Percentiles rank a stretch among this genome's conserved stretches.
These are phyloP conservation scores for Drosophila rhopaloa DNA, from an alignment of 1,140 invertebrate species.

Conservation along the genomic window DNA sequence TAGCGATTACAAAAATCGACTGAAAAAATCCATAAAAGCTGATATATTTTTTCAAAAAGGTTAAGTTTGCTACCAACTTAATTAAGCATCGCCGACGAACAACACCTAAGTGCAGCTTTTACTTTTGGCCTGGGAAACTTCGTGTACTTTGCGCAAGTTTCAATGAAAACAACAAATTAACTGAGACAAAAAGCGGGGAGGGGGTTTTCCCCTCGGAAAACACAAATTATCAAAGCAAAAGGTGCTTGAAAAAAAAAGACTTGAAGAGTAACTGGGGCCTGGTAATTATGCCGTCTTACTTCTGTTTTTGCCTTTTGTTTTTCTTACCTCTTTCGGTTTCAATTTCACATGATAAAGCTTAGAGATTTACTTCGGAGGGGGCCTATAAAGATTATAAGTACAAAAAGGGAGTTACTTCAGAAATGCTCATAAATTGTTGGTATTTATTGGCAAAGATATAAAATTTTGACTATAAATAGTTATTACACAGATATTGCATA, in stretches of 20 bases:
- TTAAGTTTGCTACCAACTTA: constrained; percentile 9
- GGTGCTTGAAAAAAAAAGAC: constrained; percentile 25
- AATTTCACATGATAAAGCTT: constrained; percentile 8
- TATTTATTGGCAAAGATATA: no score
- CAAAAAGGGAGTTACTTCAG: neutral
- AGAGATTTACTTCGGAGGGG: neutral
- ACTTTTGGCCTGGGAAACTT: constrained; percentile 65
- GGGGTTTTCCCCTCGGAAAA: constrained; percentile 12
- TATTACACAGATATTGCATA: no score
- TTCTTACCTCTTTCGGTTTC: constrained; percentile 6
- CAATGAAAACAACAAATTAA: constrained; percentile 69
- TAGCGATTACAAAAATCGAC: constrained; percentile 1
- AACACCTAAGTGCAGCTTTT: constrained; percentile 60
- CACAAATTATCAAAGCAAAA: constrained; percentile 23
- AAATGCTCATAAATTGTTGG: no score
- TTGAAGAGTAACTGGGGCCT: constrained; percentile 20
- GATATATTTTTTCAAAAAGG: constrained; percentile 28
- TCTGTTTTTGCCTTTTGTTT: constrained; percentile 6
- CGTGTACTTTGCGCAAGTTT: constrained; percentile 51
- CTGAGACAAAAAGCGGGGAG: constrained; percentile 37
- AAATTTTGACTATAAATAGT: no score
- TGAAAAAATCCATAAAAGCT: neutral
- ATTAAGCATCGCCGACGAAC: constrained; percentile 1
- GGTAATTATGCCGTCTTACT: constrained; percentile 49
- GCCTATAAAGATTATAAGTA: neutral